Conservation (phyloP, 1,140 invertebrate genomes). For the Caenorhabditis tropicalis region DNA sequence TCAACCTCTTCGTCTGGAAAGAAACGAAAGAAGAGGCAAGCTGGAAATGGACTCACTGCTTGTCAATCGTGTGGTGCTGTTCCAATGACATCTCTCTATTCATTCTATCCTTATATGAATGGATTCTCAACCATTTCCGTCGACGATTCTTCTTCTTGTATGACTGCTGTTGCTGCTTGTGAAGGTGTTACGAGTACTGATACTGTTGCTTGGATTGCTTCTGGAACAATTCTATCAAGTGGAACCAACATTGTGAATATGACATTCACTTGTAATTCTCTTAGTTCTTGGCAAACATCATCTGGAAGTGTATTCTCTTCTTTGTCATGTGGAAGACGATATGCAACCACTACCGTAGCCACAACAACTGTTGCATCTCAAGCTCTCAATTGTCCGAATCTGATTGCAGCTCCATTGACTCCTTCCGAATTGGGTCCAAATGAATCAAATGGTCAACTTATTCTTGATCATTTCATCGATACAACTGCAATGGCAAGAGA, state of each 20-base stretch:
- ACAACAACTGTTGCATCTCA: constrained; percentile 2
- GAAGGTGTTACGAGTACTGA: neutral
- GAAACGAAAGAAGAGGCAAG: constrained; percentile 16
- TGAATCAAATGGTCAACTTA: constrained; percentile 27
- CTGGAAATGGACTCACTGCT: neutral
- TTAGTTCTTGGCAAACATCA: constrained; percentile 7
- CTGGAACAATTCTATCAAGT: constrained; percentile 23
- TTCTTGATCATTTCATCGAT: constrained; percentile 2
- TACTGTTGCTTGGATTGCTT: constrained; percentile 14
- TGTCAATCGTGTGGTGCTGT: constrained; percentile 1
- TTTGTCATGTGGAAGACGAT: constrained; percentile 21
- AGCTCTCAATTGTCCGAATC: constrained; percentile 23
- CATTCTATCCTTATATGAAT: constrained; percentile 15
- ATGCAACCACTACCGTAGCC: neutral
- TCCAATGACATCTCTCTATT: constrained; percentile 1
- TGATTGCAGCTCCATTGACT: neutral
- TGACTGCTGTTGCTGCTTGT: constrained; percentile 6
- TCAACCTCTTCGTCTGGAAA: neutral
- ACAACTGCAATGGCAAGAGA: neutral
- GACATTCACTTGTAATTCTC: constrained; percentile 30
- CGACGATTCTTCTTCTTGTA: neutral
- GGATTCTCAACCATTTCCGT: neutral
- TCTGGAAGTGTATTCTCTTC: constrained; percentile 1
- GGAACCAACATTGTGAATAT: constrained; percentile 13
- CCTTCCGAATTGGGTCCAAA: neutral